Conservation (phyloP, 2,113 vertebrate species). For the Callipepla squamata region DNA sequence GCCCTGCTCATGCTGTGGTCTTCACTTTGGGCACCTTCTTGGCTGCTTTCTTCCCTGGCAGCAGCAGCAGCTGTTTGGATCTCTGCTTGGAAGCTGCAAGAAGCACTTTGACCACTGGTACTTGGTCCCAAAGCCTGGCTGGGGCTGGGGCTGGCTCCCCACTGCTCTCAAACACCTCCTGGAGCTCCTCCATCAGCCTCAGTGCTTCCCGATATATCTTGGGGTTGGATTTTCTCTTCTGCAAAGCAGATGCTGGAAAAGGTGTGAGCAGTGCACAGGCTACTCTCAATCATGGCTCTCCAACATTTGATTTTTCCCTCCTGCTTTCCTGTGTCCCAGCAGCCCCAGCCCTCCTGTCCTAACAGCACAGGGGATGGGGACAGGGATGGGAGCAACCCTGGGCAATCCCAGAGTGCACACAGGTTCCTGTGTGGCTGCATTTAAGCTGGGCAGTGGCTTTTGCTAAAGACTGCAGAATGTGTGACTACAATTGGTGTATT, state of each 20-base stretch:
- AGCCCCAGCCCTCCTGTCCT: accelerated
- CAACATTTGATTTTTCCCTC: not conserved
- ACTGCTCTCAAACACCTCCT: not conserved
- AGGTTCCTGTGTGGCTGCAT: not conserved
- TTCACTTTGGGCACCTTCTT: not conserved
- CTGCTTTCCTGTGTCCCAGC: not conserved
- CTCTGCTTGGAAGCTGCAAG: accelerated
- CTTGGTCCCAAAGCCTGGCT: accelerated
- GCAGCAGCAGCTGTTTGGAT: not conserved
- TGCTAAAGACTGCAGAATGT: not conserved
- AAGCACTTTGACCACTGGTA: not conserved
- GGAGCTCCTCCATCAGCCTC: conserved; percentile 65
- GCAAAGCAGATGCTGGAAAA: not conserved
- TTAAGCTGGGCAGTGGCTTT: not conserved
- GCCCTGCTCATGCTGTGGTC: accelerated
- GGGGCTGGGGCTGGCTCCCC: not conserved
- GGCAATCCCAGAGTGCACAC: not conserved
- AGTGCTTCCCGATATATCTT: conserved; percentile 55
- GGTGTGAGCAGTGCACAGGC: not conserved
- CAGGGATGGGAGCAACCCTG: not conserved
- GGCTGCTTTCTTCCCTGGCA: not conserved
- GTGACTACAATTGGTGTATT: not conserved
- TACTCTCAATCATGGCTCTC: not conserved
- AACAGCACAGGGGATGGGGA: not conserved
- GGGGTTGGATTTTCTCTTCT: not conserved